phyloP scores from a whole-genome alignment of 2,797 vertebrate genomes.

The Halcyon smyrnensis region DNA sequence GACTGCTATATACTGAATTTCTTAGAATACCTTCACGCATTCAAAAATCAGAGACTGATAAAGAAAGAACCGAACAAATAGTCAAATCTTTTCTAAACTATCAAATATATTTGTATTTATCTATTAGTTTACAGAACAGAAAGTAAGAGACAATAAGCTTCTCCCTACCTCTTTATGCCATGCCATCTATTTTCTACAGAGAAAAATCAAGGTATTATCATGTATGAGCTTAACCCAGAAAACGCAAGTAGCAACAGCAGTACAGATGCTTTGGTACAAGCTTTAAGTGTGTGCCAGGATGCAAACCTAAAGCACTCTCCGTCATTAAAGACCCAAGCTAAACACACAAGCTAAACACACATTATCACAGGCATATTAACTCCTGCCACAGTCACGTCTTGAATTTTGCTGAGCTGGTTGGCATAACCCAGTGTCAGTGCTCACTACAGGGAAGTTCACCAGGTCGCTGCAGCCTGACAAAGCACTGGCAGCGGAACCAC shows the following conservation, averaged over 20 bases:
- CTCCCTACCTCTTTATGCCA: not conserved
- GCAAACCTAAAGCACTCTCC: not conserved
- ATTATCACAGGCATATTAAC: not conserved
- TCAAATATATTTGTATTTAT: not conserved
- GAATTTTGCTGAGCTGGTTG: not conserved
- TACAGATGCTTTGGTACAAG: not conserved
- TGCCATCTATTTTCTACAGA: not conserved
- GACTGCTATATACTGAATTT: not conserved
- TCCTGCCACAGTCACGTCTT: not conserved
- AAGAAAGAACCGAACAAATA: not conserved
- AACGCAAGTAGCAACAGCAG: not conserved
- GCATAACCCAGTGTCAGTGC: not conserved
- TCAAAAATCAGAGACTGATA: not conserved
- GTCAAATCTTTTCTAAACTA: not conserved
- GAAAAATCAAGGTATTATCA: not conserved
- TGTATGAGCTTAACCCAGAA: not conserved
- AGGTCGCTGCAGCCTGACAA: not conserved
- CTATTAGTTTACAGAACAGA: not conserved
- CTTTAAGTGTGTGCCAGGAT: not conserved
- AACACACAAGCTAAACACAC: not conserved
- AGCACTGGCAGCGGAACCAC: not conserved
- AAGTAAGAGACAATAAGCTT: not conserved
- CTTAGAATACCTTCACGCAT: not conserved
- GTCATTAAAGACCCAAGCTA: not conserved
- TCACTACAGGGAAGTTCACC: not conserved